Evolutionary conservation across 2,888 invertebrate species (phyloP), one percentile per base, ranked within the genome.

Genomic region (Drosophila borborema): DNA sequence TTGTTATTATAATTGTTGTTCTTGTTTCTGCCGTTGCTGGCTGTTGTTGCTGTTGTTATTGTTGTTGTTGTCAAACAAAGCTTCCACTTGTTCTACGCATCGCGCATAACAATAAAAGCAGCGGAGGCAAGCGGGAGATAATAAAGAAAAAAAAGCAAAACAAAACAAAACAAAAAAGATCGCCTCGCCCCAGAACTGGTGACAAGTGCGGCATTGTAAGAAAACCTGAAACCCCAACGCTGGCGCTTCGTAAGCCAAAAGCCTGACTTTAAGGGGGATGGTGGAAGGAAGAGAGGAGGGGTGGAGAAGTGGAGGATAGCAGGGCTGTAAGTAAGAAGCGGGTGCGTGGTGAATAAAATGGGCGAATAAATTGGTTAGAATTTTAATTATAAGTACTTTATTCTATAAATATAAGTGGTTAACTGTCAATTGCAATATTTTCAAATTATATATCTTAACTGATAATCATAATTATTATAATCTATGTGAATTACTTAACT

Each of bases 51-150:
- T 86, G 90, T 86, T 90, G 90, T 81, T 83, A 70, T 82, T 62
- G 73, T 59, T 88, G 86, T 86, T 86, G 90, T 86, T 90, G 91
- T 81, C 74, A 89, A 84, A 90, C 90, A 90, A 90, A 91, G 91
- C 85, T 81, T 84, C 91, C 89, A 90, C 90, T 90, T 91, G 91
- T 90, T 90, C 87, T 91, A 86, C 90, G 84, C 80, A 84, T 66
- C 72, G 72, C 69, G 78, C 77, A 83, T 77, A 90, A 85, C 76
- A 90, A 86, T 79, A 74, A 77, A 84, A 76, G 58, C 31, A 72
- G 66, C 60, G 46, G 46, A n/a, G 58, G 40, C 46, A 53, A 46
- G 48, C 48, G 66, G 46, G 38, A 46, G 55, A 66, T 62, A 43
- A 61, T 63, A 51, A 81, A 66, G 74, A 59, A 63, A 65, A 59